Percentiles rank a stretch among this genome's conserved stretches.
phyloP scores from a whole-genome alignment of 2,797 vertebrate species.

The Glossophaga mutica region DNA sequence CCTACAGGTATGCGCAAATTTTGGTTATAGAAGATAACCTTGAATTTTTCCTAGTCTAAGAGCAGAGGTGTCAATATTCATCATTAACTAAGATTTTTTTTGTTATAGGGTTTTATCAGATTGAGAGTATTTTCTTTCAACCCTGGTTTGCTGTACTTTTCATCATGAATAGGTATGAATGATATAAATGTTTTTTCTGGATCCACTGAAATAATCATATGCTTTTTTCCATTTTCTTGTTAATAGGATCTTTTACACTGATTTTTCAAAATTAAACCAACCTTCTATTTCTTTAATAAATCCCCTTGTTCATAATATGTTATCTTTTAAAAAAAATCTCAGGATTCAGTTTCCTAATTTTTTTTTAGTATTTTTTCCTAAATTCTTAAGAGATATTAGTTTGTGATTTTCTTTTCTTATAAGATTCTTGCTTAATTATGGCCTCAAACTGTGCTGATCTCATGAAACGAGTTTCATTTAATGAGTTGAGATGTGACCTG shows the following conservation, averaged over 20 bases:
- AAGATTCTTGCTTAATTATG: background rate
- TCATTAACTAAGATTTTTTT: background rate
- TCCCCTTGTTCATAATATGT: background rate
- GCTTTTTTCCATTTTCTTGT: background rate
- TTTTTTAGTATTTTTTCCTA: background rate
- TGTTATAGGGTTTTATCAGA: background rate
- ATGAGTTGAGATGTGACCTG: background rate
- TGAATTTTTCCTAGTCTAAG: background rate
- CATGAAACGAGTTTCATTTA: background rate
- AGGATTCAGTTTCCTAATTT: background rate
- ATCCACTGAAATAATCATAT: background rate
- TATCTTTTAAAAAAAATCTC: background rate
- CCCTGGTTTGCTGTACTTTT: background rate
- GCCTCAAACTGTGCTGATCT: background rate
- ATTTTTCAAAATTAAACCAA: background rate
- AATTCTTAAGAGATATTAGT: background rate
- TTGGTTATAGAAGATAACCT: background rate
- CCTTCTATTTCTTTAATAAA: constrained; percentile 1
- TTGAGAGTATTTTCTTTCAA: background rate
- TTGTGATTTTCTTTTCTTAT: background rate
- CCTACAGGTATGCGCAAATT: background rate
- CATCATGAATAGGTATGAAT: background rate
- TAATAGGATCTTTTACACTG: background rate
- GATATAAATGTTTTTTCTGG: background rate
- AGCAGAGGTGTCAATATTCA: background rate